These are phyloP conservation scores for Bilobella aurantiaca DNA, from an alignment of 1,140 invertebrate genomes.

Conservation along the genomic window DNA sequence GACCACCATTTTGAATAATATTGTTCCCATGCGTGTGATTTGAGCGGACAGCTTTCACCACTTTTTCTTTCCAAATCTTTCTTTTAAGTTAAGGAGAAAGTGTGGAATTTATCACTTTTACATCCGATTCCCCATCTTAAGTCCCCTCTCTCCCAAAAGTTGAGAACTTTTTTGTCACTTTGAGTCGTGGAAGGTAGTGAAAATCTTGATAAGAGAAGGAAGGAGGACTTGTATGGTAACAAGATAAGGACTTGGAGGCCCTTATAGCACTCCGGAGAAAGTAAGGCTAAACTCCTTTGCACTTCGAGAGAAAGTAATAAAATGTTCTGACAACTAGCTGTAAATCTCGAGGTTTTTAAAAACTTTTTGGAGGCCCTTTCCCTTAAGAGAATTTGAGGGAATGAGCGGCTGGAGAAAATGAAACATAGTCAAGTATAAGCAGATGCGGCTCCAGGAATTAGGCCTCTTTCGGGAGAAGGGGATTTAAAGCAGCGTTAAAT, in stretches of 20 bases:
- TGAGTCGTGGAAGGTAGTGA: not conserved
- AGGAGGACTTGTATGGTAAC: not conserved
- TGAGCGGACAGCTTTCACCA: constrained; percentile 28
- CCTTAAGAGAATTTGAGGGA: too few species aligned
- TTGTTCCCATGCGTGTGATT: constrained; percentile 33
- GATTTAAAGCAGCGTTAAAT: too few species aligned
- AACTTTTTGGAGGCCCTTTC: too few species aligned
- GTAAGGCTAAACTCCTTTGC: not conserved
- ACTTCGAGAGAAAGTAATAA: not conserved
- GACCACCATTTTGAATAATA: constrained; percentile 25
- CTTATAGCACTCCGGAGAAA: not conserved
- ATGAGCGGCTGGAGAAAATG: too few species aligned
- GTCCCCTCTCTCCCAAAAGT: not conserved
- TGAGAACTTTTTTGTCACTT: constrained; percentile 4
- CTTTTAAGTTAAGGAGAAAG: constrained; percentile 15
- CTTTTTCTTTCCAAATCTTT: constrained; percentile 30
- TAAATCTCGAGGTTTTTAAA: constrained; percentile 1
- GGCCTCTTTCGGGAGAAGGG: too few species aligned
- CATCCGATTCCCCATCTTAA: constrained; percentile 7
- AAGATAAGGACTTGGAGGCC: not conserved
- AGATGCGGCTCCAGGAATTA: too few species aligned
- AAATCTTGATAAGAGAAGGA: not conserved
- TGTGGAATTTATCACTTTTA: constrained; percentile 28
- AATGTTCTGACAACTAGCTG: constrained; percentile 2
- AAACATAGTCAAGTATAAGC: too few species aligned